A percentile compares a stretch with the other conserved stretches of the same genome.
phyloP scores from a whole-genome alignment of 2,797 vertebrate species.

The Danio kyathit region DNA sequence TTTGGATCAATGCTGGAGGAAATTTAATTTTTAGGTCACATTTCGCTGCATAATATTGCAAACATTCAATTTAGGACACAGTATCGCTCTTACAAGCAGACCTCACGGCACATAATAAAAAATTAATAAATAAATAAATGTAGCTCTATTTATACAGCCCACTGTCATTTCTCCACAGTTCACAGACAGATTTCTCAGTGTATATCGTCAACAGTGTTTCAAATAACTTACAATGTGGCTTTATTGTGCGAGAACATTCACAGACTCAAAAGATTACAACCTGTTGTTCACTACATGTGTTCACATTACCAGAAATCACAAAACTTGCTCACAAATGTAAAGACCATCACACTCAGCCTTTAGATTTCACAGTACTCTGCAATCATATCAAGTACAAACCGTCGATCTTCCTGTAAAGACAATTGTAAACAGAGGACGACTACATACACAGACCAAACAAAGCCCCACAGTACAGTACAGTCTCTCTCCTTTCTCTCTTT shows the following conservation, averaged over 20 bases:
- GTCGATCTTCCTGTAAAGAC: conserved; percentile 30
- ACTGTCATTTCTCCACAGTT: conserved; percentile 68
- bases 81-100: conserved; percentile 38
- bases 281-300: conserved; percentile 72
- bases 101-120: conserved; percentile 46
- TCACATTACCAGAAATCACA: conserved; percentile 78
- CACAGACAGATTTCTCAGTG: conserved; percentile 1
- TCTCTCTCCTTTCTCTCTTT: conserved; percentile 51
- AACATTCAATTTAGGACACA: conserved; percentile 55
- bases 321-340: conserved; percentile 55
- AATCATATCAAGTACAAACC: conserved; percentile 20
- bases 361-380: conserved; percentile 57
- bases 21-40: conserved; percentile 61
- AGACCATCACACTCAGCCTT: conserved; percentile 72
- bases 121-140: conserved; percentile 5
- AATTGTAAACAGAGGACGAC: conserved; percentile 41
- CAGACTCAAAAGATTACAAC: conserved; percentile 70
- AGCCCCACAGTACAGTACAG: conserved; percentile 31
- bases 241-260: conserved; percentile 83
- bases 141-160: conserved; percentile 38
- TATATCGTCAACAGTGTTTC: neutral
- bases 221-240: conserved; percentile 56
- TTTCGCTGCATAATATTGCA: conserved; percentile 50
- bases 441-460: conserved; percentile 47
- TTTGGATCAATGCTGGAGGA: conserved; percentile 63